Evolutionary conservation across 2,113 vertebrate species (phyloP).

Genomic region (Corynorhinus townsendii): DNA sequence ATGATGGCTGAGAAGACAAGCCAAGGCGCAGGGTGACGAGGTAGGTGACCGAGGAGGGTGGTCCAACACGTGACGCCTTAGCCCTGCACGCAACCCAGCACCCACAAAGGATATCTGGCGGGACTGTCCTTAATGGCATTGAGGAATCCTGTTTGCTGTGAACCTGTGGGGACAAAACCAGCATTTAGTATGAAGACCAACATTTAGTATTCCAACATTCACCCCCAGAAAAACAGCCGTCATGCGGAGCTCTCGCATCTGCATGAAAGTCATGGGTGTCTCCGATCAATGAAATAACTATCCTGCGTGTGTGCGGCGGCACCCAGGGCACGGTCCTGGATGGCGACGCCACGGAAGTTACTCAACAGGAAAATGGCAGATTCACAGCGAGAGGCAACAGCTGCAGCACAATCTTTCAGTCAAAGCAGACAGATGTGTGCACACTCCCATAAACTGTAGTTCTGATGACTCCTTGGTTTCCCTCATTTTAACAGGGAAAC

Average conservation of each 20-base stretch:
- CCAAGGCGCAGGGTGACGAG: neutral
- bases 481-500: conserved; percentile 51
- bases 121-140: conserved; percentile 95
- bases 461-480: conserved; percentile 55
- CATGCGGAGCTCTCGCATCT: neutral
- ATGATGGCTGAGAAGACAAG: neutral
- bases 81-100: neutral
- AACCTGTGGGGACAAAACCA: conserved; percentile 84
- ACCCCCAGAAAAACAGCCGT: neutral
- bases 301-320: neutral
- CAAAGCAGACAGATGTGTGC: conserved; percentile 65
- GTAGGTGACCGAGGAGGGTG: neutral
- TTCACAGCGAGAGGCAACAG: conserved; percentile 47
- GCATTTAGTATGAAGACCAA: conserved; percentile 67
- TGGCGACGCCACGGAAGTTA: neutral
- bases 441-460: conserved; percentile 57
- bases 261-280: neutral
- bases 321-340: neutral
- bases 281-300: conserved; percentile 25
- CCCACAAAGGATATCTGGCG: conserved; percentile 95
- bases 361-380: conserved; percentile 46
- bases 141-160: conserved; percentile 90
- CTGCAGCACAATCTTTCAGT: conserved; percentile 62
- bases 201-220: conserved; percentile 32
- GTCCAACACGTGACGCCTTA: neutral